These are phyloP conservation scores for Chymomyza fuscimana DNA, from an alignment of 2,888 invertebrate genomes.

Conservation along the genomic window DNA sequence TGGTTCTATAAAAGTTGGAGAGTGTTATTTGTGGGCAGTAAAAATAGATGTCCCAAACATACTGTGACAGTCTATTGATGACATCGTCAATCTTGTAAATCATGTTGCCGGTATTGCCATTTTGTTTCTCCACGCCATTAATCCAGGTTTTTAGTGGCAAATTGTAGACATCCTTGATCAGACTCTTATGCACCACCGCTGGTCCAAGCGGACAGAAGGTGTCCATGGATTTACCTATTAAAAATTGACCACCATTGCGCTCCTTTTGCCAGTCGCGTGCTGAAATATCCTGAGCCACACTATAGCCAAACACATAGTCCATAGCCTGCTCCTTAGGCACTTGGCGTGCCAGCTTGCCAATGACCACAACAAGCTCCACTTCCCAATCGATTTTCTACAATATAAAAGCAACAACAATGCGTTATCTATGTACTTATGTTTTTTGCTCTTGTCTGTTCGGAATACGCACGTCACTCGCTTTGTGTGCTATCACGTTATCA, in stretches of 20 bases:
- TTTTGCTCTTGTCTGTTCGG: slow-evolving; percentile 19
- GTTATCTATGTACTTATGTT: neutral
- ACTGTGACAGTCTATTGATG: slow-evolving; percentile 88
- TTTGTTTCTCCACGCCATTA: slow-evolving; percentile 89
- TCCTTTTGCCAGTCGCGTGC: slow-evolving; percentile 89
- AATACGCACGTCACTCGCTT: slow-evolving; percentile 82
- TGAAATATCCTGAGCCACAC: slow-evolving; percentile 91
- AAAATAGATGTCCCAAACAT: slow-evolving; percentile 63
- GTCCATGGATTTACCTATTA: slow-evolving; percentile 91
- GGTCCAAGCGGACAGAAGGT: slow-evolving; percentile 94
- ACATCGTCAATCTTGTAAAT: slow-evolving; percentile 89
- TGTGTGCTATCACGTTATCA: slow-evolving; percentile 85
- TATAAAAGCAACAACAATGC: slow-evolving; percentile 9
- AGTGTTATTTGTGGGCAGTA: neutral
- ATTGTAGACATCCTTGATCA: slow-evolving; percentile 85
- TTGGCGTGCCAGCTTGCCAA: slow-evolving; percentile 85
- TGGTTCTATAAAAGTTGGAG: slow-evolving; percentile 81
- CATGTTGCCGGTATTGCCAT: slow-evolving; percentile 88
- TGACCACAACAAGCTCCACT: slow-evolving; percentile 85
- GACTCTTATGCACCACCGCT: slow-evolving; percentile 87
- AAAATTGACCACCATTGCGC: slow-evolving; percentile 84
- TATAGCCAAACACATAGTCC: slow-evolving; percentile 90
- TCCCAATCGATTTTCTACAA: slow-evolving; percentile 91
- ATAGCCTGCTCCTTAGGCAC: slow-evolving; percentile 85
- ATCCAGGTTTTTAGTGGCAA: slow-evolving; percentile 86